phyloP scores from a whole-genome alignment of 2,113 vertebrate genomes.

The Recurvirostra avosetta region DNA sequence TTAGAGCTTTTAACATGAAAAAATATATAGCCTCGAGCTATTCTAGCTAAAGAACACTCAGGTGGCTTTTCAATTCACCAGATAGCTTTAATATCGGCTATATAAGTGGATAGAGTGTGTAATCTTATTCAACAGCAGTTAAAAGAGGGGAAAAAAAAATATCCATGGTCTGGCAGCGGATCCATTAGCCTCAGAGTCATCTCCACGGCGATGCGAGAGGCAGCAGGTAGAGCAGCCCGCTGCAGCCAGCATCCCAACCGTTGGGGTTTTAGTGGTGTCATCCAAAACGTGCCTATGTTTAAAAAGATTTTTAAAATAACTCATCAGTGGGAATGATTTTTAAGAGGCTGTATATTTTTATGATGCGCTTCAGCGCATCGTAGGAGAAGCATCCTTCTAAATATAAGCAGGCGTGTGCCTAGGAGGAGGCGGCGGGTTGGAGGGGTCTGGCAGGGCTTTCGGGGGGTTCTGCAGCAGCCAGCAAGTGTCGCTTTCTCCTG shows the following conservation, averaged over 20 bases:
- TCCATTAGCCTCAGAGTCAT: neutral
- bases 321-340: conserved; percentile 21
- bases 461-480: neutral
- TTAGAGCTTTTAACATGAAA: conserved; percentile 61
- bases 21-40: conserved; percentile 34
- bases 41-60: conserved; percentile 42
- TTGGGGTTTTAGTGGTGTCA: neutral
- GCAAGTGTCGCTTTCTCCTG: neutral
- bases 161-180: neutral
- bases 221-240: neutral
- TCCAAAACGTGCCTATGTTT: neutral
- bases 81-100: conserved; percentile 44
- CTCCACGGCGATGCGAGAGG: neutral
- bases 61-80: conserved; percentile 39
- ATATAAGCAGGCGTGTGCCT: neutral
- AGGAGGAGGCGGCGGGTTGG: neutral
- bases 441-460: neutral
- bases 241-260: neutral
- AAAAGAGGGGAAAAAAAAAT: neutral
- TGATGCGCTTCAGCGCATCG: neutral
- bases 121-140: conserved; percentile 38
- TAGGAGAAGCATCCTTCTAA: neutral
- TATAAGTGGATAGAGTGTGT: neutral
- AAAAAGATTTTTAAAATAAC: conserved; percentile 10
- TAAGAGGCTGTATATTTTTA: conserved; percentile 22